These are phyloP conservation scores for Agrochola macilenta DNA, from an alignment of 2,888 invertebrate species.

Conservation along the genomic window DNA sequence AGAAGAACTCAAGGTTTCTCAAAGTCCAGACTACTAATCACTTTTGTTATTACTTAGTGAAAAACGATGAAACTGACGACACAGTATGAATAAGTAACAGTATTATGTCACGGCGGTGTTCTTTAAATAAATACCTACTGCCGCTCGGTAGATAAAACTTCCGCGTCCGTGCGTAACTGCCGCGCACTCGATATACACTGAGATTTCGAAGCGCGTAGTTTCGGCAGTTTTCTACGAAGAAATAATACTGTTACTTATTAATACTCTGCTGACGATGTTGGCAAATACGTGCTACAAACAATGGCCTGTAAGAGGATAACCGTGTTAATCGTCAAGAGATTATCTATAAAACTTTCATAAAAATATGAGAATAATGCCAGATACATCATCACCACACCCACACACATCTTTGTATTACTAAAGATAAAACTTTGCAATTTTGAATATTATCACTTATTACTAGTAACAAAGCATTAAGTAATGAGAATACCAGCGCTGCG, in stretches of 20 bases:
- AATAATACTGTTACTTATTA: too few species aligned
- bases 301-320: not conserved
- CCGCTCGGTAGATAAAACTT: too few species aligned
- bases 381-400: not conserved
- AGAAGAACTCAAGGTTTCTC: too few species aligned
- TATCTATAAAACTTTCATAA: not conserved
- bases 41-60: not conserved
- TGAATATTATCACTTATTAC: not conserved
- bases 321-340: not conserved
- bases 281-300: not conserved
- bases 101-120: too few species aligned
- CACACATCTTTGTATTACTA: not conserved
- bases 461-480: not conserved
- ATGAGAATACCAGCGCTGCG: too few species aligned
- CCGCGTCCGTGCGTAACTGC: too few species aligned
- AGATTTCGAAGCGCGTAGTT: too few species aligned
- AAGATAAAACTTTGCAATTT: not conserved
- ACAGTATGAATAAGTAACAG: too few species aligned
- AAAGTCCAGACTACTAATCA: too few species aligned
- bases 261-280: not conserved
- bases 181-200: too few species aligned
- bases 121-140: too few species aligned
- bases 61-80: not conserved
- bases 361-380: not conserved
- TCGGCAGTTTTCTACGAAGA: too few species aligned